Base-by-base conservation (phyloP, 2,113 vertebrate species). In the Hypomesus transpacificus region DNA sequence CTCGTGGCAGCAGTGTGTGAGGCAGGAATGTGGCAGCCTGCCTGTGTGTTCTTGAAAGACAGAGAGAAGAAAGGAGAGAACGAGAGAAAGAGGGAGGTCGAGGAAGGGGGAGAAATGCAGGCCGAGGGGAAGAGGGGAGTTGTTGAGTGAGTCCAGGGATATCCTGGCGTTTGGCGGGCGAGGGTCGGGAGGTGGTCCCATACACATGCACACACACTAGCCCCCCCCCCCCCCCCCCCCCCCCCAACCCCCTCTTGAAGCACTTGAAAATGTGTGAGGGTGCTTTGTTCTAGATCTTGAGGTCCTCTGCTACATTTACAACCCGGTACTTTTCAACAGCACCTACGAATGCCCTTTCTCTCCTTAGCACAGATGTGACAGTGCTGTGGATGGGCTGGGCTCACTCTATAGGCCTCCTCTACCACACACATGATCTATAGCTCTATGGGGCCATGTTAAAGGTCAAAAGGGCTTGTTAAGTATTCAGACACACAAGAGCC, bases 221-320 rank as follows among this genome's bases (percentile, higher is more conserved):
- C 68, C 50, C 79, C 62, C 66, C 52, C 52, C n/a, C n/a, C n/a
- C n/a, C 46, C 54, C 61, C 67, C 22, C 62, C 56, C 31, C 50
- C 4, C 14, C 57, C 51, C 66, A 67, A 69, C n/a, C 71, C 21
- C 54, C 70, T 69, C 67, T 79, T 80, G 72, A 87, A 85, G 82
- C 75, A 76, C 83, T 76, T 78, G 73, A 70, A 75, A 82, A 87
- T 81, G 83, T 84, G 85, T 82, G 79, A 76, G 74, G 63, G 72
- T 73, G 80, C 85, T 87, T 89, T 90, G 85, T 87, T 85, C 77
- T 69, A 74, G 73, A 68, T 72, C 82, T 85, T 76, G 79, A 81
- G 80, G 76, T 64, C 68, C 70, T 80, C 79, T 80, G 85, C 80
- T 84, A 89, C 70, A 79, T 85, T 89, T 89, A 86, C 70, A 63